Percentiles rank a stretch among this genome's conserved stretches.
Evolutionary conservation across 2,113 vertebrate genomes (phyloP).

Genomic region (Trichomycterus rosablanca): DNA sequence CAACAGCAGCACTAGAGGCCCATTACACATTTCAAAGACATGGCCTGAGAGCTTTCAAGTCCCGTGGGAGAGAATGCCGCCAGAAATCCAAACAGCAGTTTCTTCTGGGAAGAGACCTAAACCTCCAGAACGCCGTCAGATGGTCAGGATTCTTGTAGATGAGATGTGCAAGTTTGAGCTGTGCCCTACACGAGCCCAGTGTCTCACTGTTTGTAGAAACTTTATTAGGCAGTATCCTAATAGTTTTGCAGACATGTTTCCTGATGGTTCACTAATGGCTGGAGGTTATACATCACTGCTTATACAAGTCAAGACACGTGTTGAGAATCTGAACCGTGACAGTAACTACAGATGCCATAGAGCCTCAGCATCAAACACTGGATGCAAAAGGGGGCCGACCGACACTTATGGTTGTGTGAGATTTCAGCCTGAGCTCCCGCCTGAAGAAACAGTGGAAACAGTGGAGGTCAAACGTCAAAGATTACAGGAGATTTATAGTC

Average conservation of each 20-base stretch:
- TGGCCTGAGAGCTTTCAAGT: slow-evolving; percentile 1
- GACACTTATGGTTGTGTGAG: slow-evolving; percentile 26
- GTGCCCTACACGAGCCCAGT: not conserved
- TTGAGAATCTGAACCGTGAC: slow-evolving; percentile 27
- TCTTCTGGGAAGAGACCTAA: not conserved
- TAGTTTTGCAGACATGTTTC: slow-evolving; percentile 11
- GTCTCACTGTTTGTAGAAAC: slow-evolving; percentile 6
- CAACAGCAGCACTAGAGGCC: not conserved
- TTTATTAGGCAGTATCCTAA: slow-evolving; percentile 29
- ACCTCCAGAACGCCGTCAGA: slow-evolving; percentile 2
- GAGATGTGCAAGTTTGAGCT: slow-evolving; percentile 13
- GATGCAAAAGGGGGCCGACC: slow-evolving; percentile 13
- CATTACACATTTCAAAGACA: not conserved
- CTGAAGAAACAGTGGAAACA: slow-evolving; percentile 34
- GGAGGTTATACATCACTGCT: slow-evolving; percentile 24
- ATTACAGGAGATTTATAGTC: not conserved
- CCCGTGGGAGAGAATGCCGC: not conserved
- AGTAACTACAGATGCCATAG: slow-evolving; percentile 4
- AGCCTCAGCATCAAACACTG: slow-evolving; percentile 11
- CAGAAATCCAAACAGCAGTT: not conserved
- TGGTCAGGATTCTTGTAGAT: slow-evolving; percentile 11
- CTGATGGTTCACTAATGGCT: slow-evolving; percentile 8
- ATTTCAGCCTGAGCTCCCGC: slow-evolving; percentile 28
- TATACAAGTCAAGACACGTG: slow-evolving; percentile 21
- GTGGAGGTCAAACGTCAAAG: slow-evolving; percentile 20